A percentile compares a stretch with the other conserved stretches of the same genome.
phyloP scores from a whole-genome alignment of 2,888 invertebrate genomes.

The Conomelus anceps region DNA sequence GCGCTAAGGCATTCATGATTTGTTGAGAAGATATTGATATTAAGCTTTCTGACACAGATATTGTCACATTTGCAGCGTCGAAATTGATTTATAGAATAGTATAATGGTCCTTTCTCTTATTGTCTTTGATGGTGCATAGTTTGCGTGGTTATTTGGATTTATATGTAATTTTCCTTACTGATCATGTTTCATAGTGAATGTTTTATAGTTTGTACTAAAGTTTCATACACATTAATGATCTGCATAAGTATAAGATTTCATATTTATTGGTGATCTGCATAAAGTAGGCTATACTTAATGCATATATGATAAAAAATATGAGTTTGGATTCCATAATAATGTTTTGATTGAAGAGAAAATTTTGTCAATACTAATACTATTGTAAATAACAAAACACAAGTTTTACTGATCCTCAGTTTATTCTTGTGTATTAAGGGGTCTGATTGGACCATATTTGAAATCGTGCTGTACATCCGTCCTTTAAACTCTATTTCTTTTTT shows the following conservation, averaged over 20 bases:
- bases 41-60: not conserved
- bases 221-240: not conserved
- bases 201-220: no score
- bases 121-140: not conserved
- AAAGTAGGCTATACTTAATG: not conserved
- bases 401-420: no score
- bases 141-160: not conserved
- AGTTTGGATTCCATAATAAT: not conserved
- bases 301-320: not conserved
- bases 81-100: not conserved
- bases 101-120: not conserved
- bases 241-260: not conserved
- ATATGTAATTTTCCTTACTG: not conserved
- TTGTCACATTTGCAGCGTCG: not conserved
- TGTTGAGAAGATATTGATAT: not conserved
- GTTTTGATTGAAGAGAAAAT: not conserved
- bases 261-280: not conserved
- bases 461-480: no score
- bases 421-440: no score
- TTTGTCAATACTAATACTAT: no score
- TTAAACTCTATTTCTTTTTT: no score
- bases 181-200: no score
- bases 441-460: no score
- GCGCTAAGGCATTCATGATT: not conserved
- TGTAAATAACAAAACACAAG: no score